phyloP scores from a whole-genome alignment of 2,113 vertebrate species.

The Podilymbus podiceps region DNA sequence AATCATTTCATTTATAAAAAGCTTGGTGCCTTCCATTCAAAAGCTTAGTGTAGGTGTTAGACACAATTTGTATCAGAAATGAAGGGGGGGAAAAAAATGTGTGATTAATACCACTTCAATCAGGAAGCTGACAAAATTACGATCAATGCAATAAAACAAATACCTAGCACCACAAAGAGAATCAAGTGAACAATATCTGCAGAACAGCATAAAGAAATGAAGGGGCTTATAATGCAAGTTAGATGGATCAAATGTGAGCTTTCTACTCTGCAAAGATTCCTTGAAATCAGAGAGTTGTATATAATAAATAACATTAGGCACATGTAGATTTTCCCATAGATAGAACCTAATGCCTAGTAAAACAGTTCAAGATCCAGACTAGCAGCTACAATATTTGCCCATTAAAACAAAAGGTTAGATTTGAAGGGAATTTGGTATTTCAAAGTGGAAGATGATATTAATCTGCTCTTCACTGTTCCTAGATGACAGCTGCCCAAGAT shows the following conservation, averaged over 20 bases:
- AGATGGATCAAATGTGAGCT: neutral
- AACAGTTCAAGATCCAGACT: neutral
- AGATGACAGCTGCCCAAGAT: neutral
- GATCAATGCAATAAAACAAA: neutral
- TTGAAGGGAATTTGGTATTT: neutral
- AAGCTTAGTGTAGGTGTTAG: neutral
- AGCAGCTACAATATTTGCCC: neutral
- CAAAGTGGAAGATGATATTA: neutral
- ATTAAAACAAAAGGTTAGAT: neutral
- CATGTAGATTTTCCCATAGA: neutral
- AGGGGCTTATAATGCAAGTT: neutral
- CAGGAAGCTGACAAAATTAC: neutral
- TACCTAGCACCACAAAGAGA: neutral
- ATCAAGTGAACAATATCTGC: neutral
- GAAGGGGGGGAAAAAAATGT: rapidly evolving
- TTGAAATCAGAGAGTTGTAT: neutral
- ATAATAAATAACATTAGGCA: neutral
- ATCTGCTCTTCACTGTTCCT: neutral
- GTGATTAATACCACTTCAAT: neutral
- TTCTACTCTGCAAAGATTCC: neutral
- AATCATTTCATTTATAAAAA: neutral
- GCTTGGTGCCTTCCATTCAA: neutral
- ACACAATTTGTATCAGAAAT: neutral
- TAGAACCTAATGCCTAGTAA: neutral
- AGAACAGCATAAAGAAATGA: neutral